A percentile compares a stretch with the other conserved stretches of the same genome.
phyloP scores from a whole-genome alignment of 2,113 vertebrate genomes.

The Entelurus aequoreus region DNA sequence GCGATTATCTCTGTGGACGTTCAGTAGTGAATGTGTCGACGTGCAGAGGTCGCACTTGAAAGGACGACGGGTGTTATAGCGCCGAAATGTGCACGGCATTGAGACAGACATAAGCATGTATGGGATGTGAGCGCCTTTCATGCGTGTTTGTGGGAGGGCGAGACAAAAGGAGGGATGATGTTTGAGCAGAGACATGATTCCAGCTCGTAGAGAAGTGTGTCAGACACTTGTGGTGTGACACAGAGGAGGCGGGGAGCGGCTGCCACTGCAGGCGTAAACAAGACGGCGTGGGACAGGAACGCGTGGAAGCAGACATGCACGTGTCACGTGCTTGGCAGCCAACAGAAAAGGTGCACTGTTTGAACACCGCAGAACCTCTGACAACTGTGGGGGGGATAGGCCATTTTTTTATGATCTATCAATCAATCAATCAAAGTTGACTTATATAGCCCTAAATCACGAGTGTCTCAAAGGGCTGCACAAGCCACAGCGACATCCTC shows the following conservation, averaged over 20 bases:
- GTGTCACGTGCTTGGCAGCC: not conserved
- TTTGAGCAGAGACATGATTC: not conserved
- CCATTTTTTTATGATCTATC: too few relatives aligned
- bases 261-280: not conserved
- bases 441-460: too few relatives aligned
- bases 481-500: too few relatives aligned
- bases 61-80: not conserved
- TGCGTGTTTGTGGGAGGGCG: slow-evolving; percentile 39
- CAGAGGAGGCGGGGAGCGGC: not conserved
- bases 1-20: slow-evolving; percentile 23
- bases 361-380: too few relatives aligned
- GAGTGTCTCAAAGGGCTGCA: too few relatives aligned
- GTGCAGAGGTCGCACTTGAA: not conserved
- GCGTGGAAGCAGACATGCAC: not conserved
- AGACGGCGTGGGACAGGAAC: slow-evolving; percentile 4
- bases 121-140: slow-evolving; percentile 63
- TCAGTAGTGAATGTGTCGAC: slow-evolving; percentile 1
- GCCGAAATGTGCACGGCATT: slow-evolving; percentile 28
- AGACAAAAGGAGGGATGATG: slow-evolving; percentile 33
- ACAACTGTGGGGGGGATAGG: too few relatives aligned
- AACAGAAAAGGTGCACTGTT: not conserved
- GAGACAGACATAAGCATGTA: slow-evolving; percentile 42
- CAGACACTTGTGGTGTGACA: not conserved
- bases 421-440: too few relatives aligned
- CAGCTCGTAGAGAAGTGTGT: slow-evolving; percentile 12